A percentile compares a stretch with the other conserved stretches of the same genome.
Conservation (phyloP, 2,888 invertebrate species). For the Cephus sareptanus region DNA sequence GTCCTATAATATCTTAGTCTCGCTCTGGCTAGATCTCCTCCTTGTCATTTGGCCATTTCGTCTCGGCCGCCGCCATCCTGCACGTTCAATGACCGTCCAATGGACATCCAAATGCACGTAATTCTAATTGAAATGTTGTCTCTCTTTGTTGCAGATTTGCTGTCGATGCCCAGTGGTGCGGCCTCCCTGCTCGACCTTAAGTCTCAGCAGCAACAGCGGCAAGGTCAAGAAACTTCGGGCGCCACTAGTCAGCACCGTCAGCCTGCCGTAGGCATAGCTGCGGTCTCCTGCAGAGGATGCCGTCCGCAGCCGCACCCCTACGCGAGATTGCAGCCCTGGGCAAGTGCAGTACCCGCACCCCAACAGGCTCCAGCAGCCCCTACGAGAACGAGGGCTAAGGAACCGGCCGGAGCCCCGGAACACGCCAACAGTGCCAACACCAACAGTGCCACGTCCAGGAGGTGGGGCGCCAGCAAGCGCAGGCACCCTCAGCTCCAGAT, state of each 20-base stretch:
- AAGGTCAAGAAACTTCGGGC: slow-evolving; percentile 4
- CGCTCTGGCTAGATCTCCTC: too few relatives aligned
- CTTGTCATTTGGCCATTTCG: too few relatives aligned
- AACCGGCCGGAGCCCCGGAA: slow-evolving; percentile 18
- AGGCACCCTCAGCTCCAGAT: too few relatives aligned
- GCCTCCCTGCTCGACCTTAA: slow-evolving; percentile 16
- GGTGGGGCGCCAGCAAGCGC: slow-evolving; percentile 11
- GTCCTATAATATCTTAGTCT: too few relatives aligned
- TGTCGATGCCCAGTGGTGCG: slow-evolving; percentile 13
- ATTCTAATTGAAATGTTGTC: neutral
- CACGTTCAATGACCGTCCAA: too few relatives aligned
- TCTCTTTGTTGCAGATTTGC: slow-evolving; percentile 12
- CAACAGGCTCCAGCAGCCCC: slow-evolving; percentile 18
- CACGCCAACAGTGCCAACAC: slow-evolving; percentile 15
- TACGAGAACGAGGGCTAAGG: slow-evolving; percentile 16
- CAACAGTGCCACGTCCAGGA: slow-evolving; percentile 15
- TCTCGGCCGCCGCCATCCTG: too few relatives aligned
- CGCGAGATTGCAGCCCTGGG: slow-evolving; percentile 19
- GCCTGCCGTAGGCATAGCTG: slow-evolving; percentile 18
- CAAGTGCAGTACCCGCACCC: slow-evolving; percentile 14
- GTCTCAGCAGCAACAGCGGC: slow-evolving; percentile 12
- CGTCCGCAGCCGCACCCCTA: slow-evolving; percentile 19
- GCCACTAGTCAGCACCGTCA: slow-evolving; percentile 14
- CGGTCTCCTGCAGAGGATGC: slow-evolving; percentile 19
- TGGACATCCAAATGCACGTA: too few relatives aligned